Percentiles rank a stretch among this genome's conserved stretches.
Conservation (phyloP, 2,888 invertebrate species). For the Pachycephus smyrnensis region DNA sequence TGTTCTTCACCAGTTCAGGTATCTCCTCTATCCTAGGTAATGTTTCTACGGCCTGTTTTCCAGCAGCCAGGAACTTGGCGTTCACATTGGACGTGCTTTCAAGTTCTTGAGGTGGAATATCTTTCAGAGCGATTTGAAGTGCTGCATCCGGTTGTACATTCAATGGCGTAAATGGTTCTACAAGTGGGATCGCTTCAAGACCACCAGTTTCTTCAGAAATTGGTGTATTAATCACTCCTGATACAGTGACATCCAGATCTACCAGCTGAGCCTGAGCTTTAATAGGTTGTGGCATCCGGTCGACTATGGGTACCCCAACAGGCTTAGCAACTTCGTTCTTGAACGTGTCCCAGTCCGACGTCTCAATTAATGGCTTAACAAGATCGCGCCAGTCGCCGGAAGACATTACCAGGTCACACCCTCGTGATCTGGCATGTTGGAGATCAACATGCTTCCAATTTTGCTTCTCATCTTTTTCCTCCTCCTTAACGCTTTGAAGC, state of each 20-base stretch:
- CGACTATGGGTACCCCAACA: slow-evolving; percentile 48
- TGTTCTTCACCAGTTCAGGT: slow-evolving; percentile 70
- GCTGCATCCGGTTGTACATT: slow-evolving; percentile 68
- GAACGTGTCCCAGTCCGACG: slow-evolving; percentile 75
- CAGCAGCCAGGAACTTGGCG: slow-evolving; percentile 71
- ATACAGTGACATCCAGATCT: slow-evolving; percentile 65
- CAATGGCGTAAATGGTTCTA: slow-evolving; percentile 73
- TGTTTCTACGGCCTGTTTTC: slow-evolving; percentile 69
- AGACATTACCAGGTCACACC: slow-evolving; percentile 65
- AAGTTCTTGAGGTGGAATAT: slow-evolving; percentile 72
- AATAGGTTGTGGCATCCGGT: slow-evolving; percentile 68
- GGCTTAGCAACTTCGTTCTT: slow-evolving; percentile 42
- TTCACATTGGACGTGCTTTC: slow-evolving; percentile 73
- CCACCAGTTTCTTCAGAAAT: slow-evolving; percentile 70
- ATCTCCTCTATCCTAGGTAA: slow-evolving; percentile 76
- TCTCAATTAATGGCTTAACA: slow-evolving; percentile 74
- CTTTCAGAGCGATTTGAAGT: slow-evolving; percentile 69
- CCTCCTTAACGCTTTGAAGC: slow-evolving; percentile 55
- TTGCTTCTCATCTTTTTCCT: slow-evolving; percentile 59
- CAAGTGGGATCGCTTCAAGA: slow-evolving; percentile 74
- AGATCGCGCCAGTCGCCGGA: slow-evolving; percentile 74
- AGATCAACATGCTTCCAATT: slow-evolving; percentile 70
- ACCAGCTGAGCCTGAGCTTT: slow-evolving; percentile 70
- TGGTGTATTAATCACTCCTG: slow-evolving; percentile 60
- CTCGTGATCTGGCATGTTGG: slow-evolving; percentile 69